phyloP scores from a whole-genome alignment of 2,797 vertebrate genomes.

The Rhynchotus rufescens region DNA sequence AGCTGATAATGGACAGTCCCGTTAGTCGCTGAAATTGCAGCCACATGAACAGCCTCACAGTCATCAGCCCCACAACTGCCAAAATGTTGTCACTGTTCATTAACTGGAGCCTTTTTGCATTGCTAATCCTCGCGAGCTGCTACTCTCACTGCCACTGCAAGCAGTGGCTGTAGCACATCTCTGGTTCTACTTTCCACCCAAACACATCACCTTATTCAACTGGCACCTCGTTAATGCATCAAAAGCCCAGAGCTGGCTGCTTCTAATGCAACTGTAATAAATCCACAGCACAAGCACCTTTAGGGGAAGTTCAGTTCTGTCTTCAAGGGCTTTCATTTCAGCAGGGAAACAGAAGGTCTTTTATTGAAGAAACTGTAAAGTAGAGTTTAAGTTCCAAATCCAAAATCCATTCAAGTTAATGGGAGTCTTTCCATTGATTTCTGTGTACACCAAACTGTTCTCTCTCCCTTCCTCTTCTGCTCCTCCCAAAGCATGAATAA shows the following conservation, averaged over 20 bases:
- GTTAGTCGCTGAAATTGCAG: slow-evolving; percentile 48
- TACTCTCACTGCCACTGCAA: slow-evolving; percentile 56
- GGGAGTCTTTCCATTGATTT: neutral
- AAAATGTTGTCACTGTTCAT: slow-evolving; percentile 69
- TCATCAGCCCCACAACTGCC: slow-evolving; percentile 47
- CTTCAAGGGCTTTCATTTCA: neutral
- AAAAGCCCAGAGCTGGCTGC: slow-evolving; percentile 16
- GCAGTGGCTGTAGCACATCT: slow-evolving; percentile 37
- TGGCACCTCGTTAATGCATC: slow-evolving; percentile 30
- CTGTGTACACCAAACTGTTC: neutral
- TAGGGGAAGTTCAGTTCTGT: slow-evolving; percentile 25
- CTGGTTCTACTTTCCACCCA: slow-evolving; percentile 57
- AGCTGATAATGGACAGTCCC: slow-evolving; percentile 70
- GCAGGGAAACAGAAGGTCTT: slow-evolving; percentile 34
- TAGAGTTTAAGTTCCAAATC: slow-evolving; percentile 4
- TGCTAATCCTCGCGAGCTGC: slow-evolving; percentile 66
- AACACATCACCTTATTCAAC: slow-evolving; percentile 41
- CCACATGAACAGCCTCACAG: slow-evolving; percentile 35
- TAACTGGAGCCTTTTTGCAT: slow-evolving; percentile 71
- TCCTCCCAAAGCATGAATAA: neutral
- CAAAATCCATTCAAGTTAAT: slow-evolving; percentile 13
- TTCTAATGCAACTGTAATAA: slow-evolving; percentile 13
- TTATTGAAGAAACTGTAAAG: neutral
- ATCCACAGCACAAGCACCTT: slow-evolving; percentile 20
- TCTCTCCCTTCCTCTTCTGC: neutral